Base-by-base conservation (phyloP, 2,797 vertebrate genomes). In the Aplochiton taeniatus region DNA sequence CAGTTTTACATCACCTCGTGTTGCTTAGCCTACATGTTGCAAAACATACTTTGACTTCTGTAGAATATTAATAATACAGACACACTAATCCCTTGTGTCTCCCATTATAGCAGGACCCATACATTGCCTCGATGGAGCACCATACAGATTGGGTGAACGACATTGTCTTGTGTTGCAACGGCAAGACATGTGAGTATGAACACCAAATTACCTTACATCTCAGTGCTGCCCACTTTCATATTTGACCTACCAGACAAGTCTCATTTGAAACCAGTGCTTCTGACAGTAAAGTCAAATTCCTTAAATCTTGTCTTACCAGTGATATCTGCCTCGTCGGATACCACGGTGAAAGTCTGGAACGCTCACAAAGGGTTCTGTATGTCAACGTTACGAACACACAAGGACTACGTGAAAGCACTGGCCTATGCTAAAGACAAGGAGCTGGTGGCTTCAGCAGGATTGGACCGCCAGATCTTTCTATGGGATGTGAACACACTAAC, bases 101-200 rank as follows among this genome's bases (percentile, higher is more conserved):
- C 4, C 63, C 61, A 61, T 90, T 92, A 55, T 76, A 98, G 96
- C 98, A 99, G 95, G 98, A 99, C 66, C 95, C 97, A 0, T 99
- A 99, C 58, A 98, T 99, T 82, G 96, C 97, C 44, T 98, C 98
- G 18, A 99, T 99, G 98, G 98, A 99, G 80, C 98, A 99, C 85
- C 98, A 99, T 61, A 99, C 98, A 4, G 98, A 99, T 71, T 99
- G 98, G 98, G 98, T 98, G 69, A 99, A 99, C 70, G 98, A 99
- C 82, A 97, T 98, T 73, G 96, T 99, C n/a, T 95, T 99, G 55
- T 99, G 98, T 76, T 99, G 98, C 87, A 98, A 96, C 85, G 98
- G 98, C 56, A 99, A 98, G 90, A 99, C 98, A 20, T 88, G 98
- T 99, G 83, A 94, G 98, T 87, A 74, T 65, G 20, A 44, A 31